These are phyloP conservation scores for Lampris incognitus DNA, from an alignment of 2,113 vertebrate genomes.

Conservation along the genomic window DNA sequence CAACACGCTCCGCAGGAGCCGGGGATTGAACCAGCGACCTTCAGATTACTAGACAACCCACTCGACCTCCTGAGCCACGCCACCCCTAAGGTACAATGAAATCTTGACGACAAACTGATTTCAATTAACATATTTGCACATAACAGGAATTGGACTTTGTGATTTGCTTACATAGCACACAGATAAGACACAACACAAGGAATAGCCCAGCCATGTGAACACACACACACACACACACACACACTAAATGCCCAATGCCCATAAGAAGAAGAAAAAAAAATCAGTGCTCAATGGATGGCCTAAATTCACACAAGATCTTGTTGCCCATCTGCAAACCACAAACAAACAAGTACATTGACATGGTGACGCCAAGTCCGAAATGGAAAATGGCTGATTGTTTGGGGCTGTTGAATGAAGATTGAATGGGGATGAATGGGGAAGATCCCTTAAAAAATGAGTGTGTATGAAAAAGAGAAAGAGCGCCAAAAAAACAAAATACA, in stretches of 20 bases:
- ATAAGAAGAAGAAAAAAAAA: neutral
- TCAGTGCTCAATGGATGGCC: constrained; percentile 21
- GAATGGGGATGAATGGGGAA: constrained; percentile 52
- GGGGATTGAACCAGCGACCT: no score
- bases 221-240: constrained; percentile 5
- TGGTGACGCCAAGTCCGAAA: constrained; percentile 27
- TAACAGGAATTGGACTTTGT: no score
- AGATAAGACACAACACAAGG: no score
- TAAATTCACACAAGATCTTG: constrained; percentile 17
- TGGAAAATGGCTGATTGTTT: constrained; percentile 58
- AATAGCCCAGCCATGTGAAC: no score
- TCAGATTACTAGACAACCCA: no score
- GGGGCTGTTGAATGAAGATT: constrained; percentile 43
- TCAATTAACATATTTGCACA: no score
- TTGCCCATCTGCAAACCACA: constrained; percentile 38
- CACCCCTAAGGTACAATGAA: no score
- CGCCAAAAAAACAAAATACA: neutral
- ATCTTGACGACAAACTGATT: no score
- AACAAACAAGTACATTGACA: constrained; percentile 63
- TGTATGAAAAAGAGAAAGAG: neutral
- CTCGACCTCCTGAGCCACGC: no score
- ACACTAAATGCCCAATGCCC: constrained; percentile 10
- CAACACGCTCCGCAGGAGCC: no score
- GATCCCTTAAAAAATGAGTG: constrained; percentile 29
- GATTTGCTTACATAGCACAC: no score